Evolutionary conservation across 2,113 vertebrate species (phyloP).

Genomic region (Rhinopomastus cyanomelas): DNA sequence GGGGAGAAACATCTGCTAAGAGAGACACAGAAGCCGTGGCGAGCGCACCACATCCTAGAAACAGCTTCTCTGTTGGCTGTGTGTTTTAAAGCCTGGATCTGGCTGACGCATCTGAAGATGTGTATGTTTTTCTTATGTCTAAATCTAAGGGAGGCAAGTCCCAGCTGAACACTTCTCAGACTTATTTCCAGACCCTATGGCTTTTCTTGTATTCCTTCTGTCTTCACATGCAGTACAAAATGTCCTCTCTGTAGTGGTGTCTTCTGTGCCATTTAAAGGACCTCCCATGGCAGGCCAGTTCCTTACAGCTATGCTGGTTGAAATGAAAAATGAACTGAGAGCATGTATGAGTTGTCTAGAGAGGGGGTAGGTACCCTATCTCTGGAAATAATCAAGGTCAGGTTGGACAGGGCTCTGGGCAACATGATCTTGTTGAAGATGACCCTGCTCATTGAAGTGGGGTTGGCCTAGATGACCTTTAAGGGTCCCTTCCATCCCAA

Average conservation of each 20-base stretch:
- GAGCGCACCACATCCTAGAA: background rate
- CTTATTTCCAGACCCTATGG: background rate
- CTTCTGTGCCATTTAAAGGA: background rate
- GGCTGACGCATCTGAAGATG: background rate
- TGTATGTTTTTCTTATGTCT: background rate
- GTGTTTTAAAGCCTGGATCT: background rate
- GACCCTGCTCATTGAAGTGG: background rate
- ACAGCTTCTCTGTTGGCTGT: rapidly evolving
- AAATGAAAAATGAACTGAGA: background rate
- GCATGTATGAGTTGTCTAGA: background rate
- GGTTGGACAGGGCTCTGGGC: background rate
- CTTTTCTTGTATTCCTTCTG: background rate
- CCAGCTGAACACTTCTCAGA: background rate
- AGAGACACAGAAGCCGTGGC: background rate
- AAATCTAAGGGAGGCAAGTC: background rate
- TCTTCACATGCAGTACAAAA: background rate
- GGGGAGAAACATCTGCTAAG: background rate
- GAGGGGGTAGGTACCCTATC: background rate
- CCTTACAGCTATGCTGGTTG: background rate
- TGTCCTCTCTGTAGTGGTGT: background rate
- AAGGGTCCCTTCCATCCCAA: background rate
- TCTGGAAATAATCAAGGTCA: background rate
- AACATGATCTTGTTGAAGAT: background rate
- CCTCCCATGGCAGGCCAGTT: background rate
- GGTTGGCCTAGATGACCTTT: background rate